phyloP scores from a whole-genome alignment of 1,140 invertebrate species.

The Pseudomyrmex cubaensis region DNA sequence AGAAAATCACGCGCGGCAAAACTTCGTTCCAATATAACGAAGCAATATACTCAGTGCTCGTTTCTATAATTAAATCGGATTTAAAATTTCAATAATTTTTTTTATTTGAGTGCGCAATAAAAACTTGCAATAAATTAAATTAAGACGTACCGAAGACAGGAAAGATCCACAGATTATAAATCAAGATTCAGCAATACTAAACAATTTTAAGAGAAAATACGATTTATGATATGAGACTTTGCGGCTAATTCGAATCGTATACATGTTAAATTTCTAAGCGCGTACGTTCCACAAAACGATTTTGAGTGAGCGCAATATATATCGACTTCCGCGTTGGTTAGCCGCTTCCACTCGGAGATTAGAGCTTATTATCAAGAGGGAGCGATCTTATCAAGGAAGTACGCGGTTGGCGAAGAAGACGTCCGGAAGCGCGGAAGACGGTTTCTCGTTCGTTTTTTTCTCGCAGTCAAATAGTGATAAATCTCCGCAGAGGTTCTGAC shows the following conservation, averaged over 20 bases:
- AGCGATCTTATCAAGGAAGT: conserved; percentile 73
- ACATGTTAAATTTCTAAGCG: neutral
- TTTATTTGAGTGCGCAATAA: no score
- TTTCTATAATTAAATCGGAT: conserved; percentile 30
- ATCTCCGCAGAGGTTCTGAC: conserved; percentile 27
- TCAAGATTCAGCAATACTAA: conserved; percentile 25
- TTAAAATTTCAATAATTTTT: neutral
- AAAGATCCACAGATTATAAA: conserved; percentile 66
- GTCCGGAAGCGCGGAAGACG: conserved; percentile 63
- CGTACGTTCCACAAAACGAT: conserved; percentile 27
- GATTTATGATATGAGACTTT: neutral
- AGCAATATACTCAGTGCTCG: neutral
- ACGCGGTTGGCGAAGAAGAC: conserved; percentile 70
- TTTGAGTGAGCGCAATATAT: conserved; percentile 14
- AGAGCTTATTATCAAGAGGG: conserved; percentile 52
- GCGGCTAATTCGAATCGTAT: neutral
- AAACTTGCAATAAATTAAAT: neutral
- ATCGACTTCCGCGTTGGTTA: conserved; percentile 77
- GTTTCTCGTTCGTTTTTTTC: conserved; percentile 52
- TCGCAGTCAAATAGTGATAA: conserved; percentile 12
- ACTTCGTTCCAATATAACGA: conserved; percentile 6
- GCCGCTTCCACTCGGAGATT: conserved; percentile 76
- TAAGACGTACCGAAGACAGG: neutral
- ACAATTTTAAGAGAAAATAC: no score
- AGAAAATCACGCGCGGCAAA: conserved; percentile 13